Evolutionary conservation across 2,797 vertebrate species (phyloP).

Genomic region (Chloroceryle amazona): DNA sequence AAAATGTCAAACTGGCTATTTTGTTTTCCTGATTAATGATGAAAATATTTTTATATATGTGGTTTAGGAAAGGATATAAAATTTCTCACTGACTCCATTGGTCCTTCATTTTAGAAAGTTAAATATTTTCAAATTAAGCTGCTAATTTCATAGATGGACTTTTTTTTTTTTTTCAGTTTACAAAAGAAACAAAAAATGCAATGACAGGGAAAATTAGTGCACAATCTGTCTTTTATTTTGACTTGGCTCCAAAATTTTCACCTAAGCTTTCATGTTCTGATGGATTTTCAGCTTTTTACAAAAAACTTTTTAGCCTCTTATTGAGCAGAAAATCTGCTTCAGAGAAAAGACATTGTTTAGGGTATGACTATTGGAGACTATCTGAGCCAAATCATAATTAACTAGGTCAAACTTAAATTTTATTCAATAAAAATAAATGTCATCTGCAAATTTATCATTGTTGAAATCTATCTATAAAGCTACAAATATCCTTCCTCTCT

Average conservation of each 20-base stretch:
- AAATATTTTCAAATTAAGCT: neutral
- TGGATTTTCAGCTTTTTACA: neutral
- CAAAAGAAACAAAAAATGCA: neutral
- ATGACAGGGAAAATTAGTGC: neutral
- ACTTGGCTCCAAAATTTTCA: neutral
- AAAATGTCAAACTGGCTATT: neutral
- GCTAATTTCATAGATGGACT: neutral
- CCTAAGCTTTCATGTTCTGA: neutral
- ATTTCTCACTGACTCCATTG: neutral
- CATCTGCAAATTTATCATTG: neutral
- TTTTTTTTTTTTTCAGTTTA: neutral
- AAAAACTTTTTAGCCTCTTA: neutral
- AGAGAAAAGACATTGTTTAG: neutral
- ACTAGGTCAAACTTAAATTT: neutral
- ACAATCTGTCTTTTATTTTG: neutral
- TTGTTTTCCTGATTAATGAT: neutral
- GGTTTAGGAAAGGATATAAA: neutral
- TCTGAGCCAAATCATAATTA: neutral
- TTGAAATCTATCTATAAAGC: neutral
- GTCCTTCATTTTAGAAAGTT: neutral
- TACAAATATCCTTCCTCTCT: neutral
- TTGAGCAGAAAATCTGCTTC: neutral
- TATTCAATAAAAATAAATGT: neutral
- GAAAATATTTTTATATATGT: neutral
- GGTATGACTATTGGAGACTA: fast-evolving